Conservation (phyloP, 2,888 invertebrate genomes). For the Synanthedon myopaeformis region DNA sequence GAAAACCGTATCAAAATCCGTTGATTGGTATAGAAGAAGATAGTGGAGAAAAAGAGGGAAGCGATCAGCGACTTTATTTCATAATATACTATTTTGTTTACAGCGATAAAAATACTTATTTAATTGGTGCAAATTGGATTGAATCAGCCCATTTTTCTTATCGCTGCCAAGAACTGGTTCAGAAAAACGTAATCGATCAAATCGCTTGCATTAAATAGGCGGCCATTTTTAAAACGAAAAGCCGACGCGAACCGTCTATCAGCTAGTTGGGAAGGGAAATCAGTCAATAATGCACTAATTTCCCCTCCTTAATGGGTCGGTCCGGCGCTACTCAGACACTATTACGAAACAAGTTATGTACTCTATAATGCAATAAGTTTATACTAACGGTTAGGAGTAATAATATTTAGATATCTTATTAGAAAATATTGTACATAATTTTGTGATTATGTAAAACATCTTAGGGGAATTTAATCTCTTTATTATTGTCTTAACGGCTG, state of each 20-base stretch:
- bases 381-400: neutral
- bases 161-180: constrained; percentile 11
- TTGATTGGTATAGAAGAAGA: too few species aligned
- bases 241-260: constrained; percentile 41
- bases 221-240: constrained; percentile 48
- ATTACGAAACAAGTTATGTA: constrained; percentile 36
- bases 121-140: neutral
- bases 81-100: neutral
- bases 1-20: too few species aligned
- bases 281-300: constrained; percentile 70
- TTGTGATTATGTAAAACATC: too few species aligned
- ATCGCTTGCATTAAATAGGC: constrained; percentile 35
- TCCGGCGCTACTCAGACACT: constrained; percentile 45
- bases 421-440: too few species aligned
- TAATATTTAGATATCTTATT: too few species aligned
- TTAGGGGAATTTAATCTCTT: too few species aligned
- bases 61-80: too few species aligned
- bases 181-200: constrained; percentile 22
- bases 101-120: neutral
- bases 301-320: constrained; percentile 64
- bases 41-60: too few species aligned
- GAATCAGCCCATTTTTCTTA: neutral
- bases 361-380: constrained; percentile 33
- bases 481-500: too few species aligned
- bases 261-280: constrained; percentile 66